These are phyloP conservation scores for Yasuhikotakia modesta DNA, from an alignment of 2,797 vertebrate genomes.

Conservation along the genomic window DNA sequence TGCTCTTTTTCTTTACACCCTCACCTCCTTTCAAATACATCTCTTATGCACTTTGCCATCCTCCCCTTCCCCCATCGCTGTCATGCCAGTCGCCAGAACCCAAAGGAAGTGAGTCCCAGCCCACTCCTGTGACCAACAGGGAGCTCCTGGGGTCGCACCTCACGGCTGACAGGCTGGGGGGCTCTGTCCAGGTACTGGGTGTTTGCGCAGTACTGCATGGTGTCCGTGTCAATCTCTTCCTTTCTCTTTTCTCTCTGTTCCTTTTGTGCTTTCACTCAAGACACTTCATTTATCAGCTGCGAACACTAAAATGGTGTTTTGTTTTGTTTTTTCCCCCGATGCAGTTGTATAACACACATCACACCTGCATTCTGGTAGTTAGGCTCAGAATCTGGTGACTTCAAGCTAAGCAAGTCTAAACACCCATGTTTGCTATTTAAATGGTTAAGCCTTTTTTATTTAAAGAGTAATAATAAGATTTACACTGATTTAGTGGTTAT, in stretches of 20 bases:
- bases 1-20: constrained; percentile 53
- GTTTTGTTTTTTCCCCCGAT: too few species aligned
- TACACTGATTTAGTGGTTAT: neutral
- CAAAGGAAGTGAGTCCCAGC: constrained; percentile 85
- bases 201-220: constrained; percentile 58
- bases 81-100: constrained; percentile 78
- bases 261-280: constrained; percentile 13
- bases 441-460: neutral
- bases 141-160: constrained; percentile 85
- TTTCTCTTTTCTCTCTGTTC: constrained; percentile 57
- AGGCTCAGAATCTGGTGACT: constrained; percentile 20
- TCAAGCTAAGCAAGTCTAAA: neutral
- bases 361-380: constrained; percentile 4
- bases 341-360: constrained; percentile 26
- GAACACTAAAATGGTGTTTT: neutral
- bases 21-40: constrained; percentile 32
- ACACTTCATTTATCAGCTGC: constrained; percentile 36
- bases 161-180: constrained; percentile 86
- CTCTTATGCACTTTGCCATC: constrained; percentile 10
- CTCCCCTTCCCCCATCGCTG: constrained; percentile 25
- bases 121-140: constrained; percentile 83
- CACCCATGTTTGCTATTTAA: neutral
- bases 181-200: constrained; percentile 87
- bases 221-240: constrained; percentile 46
- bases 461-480: neutral